Evolutionary conservation across 2,113 vertebrate species (phyloP).

Genomic region (Trachemys scripta): DNA sequence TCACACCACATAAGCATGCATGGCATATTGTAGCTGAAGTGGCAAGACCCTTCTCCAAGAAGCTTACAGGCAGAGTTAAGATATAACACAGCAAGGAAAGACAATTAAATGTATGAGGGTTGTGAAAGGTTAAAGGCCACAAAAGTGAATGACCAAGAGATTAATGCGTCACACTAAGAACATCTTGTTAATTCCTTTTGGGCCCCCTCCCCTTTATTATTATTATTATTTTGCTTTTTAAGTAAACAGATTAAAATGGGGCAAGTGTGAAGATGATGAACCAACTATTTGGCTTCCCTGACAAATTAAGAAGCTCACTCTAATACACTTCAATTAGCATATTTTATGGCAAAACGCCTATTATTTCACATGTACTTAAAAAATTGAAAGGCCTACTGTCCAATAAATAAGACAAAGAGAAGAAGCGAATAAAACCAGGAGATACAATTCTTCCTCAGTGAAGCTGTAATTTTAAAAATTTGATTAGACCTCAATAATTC

Average conservation of each 20-base stretch:
- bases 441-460: not conserved
- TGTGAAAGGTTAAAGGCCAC: not conserved
- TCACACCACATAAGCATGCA: not conserved
- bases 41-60: not conserved
- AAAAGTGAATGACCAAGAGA: not conserved
- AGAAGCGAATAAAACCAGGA: not conserved
- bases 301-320: not conserved
- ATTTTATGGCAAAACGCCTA: not conserved
- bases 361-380: not conserved
- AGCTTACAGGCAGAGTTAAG: accelerated
- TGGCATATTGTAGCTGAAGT: accelerated
- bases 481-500: not conserved
- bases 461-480: not conserved
- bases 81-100: not conserved
- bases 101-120: not conserved
- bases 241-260: not conserved
- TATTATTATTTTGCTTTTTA: not conserved
- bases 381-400: not conserved
- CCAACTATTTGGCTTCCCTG: not conserved
- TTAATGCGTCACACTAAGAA: not conserved
- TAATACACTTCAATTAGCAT: not conserved
- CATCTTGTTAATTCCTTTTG: not conserved
- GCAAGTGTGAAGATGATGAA: not conserved
- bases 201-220: too few relatives aligned
- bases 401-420: not conserved